Evolutionary conservation across 2,797 vertebrate genomes (phyloP), one percentile per base, ranked within the genome.

Genomic region (Arnoldichthys spilopterus): DNA sequence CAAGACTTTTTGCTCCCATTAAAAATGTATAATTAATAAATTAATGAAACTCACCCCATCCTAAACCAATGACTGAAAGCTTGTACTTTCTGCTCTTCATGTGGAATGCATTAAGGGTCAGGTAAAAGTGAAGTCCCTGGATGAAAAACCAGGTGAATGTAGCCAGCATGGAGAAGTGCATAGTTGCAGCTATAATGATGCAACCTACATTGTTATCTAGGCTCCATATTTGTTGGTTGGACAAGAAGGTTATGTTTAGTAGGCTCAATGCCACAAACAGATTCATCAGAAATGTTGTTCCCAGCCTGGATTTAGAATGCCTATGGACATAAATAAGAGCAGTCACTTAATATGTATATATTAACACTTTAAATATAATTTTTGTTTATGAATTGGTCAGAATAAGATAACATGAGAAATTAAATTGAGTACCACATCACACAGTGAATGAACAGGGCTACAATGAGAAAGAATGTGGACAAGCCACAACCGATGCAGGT

Each of bases 111-210:
- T 7, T 45, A 3, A 92, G 49, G 54, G 64, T 82, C 6, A 90
- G 68, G 84, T 79, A 89, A 56, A 92, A n/a, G 80, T 93, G 90
- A 18, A 92, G 72, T 18, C 85, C 87, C 85, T 91, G 69, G 6
- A 91, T 70, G 20, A 89, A 86, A 81, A 91, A 91, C 89, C 90
- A 93, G 79, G 53, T 87, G 37, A 89, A 87, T 1, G 90, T 88
- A 59, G 87, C 76, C 69, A 92, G 18, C 87, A 91, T 79, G 22
- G 80, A 72, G 78, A 88, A 91, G 72, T 91, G 91, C 87, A 91
- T 83, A 11, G 74, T 0, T 0, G 83, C 86, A 11, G 88, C 90
- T 3, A 84, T 80, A 7, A 34, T 9, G 37, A 85, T 63, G 2
- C 90, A 91, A 0, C 61, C 54, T 0, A 12, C 0, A 0, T 8